A percentile compares a stretch with the other conserved stretches of the same genome.
Evolutionary conservation across 92 coral and sea anemone genomes (phyloP).

Genomic region (Epizoanthus rinbou): DNA sequence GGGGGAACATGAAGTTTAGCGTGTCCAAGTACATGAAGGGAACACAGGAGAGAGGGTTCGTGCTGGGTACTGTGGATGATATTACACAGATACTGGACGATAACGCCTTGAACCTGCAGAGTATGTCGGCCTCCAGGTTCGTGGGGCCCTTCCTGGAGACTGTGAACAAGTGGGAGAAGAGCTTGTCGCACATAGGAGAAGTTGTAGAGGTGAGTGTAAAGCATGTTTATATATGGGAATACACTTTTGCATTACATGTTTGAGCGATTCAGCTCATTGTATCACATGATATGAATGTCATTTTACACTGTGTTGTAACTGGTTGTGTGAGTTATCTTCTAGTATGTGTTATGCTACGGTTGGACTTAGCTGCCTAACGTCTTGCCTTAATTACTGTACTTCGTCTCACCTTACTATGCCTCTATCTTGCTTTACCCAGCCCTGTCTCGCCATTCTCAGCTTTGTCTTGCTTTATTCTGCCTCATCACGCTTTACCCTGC

Average conservation of each 20-base stretch:
- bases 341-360: neutral
- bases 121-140: constrained; percentile 98
- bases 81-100: constrained; percentile 96
- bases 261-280: neutral
- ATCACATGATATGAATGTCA: neutral
- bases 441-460: too few species aligned
- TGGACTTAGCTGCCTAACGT: too few species aligned
- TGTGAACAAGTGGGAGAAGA: constrained; percentile 99
- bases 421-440: too few species aligned
- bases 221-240: neutral
- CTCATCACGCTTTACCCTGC: too few species aligned
- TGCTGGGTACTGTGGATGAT: constrained; percentile 94
- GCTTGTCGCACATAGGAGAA: constrained; percentile 97
- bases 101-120: constrained; percentile 96
- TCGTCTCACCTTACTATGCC: too few species aligned
- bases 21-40: constrained; percentile 99
- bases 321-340: too few species aligned
- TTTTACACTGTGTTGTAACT: too few species aligned
- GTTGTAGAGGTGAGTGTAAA: constrained; percentile 88
- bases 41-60: constrained; percentile 97
- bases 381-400: neutral
- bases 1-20: constrained; percentile 95
- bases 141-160: constrained; percentile 99
- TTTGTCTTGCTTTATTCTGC: too few species aligned
- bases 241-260: neutral